These are phyloP conservation scores for Aulostomus chinensis DNA, from an alignment of 2,797 vertebrate species.

Conservation along the genomic window DNA sequence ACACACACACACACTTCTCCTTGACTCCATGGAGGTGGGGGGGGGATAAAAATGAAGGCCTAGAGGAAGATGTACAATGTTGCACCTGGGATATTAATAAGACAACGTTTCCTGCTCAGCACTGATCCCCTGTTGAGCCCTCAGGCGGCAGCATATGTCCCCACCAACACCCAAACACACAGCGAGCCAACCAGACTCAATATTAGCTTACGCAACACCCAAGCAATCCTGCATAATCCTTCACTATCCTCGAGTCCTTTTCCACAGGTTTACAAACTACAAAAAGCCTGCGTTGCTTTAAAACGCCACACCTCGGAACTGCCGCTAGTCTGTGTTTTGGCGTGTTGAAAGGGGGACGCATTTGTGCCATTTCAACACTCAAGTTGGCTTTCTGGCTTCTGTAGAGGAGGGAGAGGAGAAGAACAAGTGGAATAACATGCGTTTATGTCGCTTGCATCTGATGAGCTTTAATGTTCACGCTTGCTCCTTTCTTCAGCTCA, in stretches of 20 bases:
- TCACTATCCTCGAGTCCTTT: conserved; percentile 35
- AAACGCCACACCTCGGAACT: too few relatives aligned
- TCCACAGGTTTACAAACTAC: conserved; percentile 26
- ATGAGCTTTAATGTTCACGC: too few relatives aligned
- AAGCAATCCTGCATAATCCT: conserved; percentile 50
- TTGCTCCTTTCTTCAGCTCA: too few relatives aligned
- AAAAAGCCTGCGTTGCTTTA: conserved; percentile 1
- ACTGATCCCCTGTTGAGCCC: conserved; percentile 58
- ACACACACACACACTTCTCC: conserved; percentile 21
- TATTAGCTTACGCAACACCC: conserved; percentile 52
- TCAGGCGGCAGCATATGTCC: conserved; percentile 64
- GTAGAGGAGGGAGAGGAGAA: too few relatives aligned
- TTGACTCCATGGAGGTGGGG: conserved; percentile 24
- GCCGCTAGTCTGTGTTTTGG: too few relatives aligned
- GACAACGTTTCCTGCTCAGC: conserved; percentile 66
- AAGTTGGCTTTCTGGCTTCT: too few relatives aligned
- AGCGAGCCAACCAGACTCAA: conserved; percentile 36
- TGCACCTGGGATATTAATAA: conserved; percentile 71
- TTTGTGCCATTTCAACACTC: too few relatives aligned
- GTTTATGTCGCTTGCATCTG: too few relatives aligned
- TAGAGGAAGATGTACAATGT: conserved; percentile 21
- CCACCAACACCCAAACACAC: conserved; percentile 36
- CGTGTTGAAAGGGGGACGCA: too few relatives aligned
- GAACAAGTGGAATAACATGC: too few relatives aligned
- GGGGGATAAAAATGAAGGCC: conserved; percentile 20